Evolutionary conservation across 2,113 vertebrate species (phyloP), one percentile per base, ranked within the genome.

Genomic region (Ceuthmochares aereus): DNA sequence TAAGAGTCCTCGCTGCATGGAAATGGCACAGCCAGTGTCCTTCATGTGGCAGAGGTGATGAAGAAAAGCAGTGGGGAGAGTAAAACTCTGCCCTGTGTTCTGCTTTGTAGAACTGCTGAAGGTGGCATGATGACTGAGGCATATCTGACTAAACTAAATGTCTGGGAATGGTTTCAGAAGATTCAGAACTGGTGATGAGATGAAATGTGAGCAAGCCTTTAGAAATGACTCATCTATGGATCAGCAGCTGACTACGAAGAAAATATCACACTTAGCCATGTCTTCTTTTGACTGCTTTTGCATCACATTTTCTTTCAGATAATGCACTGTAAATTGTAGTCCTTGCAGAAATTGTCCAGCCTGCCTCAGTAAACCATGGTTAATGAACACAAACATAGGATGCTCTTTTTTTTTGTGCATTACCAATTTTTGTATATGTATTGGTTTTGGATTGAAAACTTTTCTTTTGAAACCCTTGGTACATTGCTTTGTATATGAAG

Each of bases 271-370:
- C 43, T 63, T 80, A 58, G 26, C 47, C 0, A 0, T 77, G 73
- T 84, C 75, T 90, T 91, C 79, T 95, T 90, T 83, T 74, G 52
- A 49, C 59, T 80, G 37, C 60, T 68, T 95, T 88, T 90, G 43
- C 76, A 90, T 87, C 73, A 23, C 19, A 30, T 81, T 90, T 95
- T 81, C 34, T 87, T 95, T 93, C 81, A 84, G 56, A 89, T 68
- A 87, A 63, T 51, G 36, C 63, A 84, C 55, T 68, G 72, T 64
- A 90, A 95, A 86, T 67, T 47, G 30, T 81, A 63, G 69, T 89
- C 30, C 37, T 74, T 4, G 3, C 37, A 29, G 64, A 93, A 87
- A 21, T 74, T 70, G 70, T 83, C 59, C 63, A 86, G 45, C 22
- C 34, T 73, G 29, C 69, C 22, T 27, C 37, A 86, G 56, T 56